Base-by-base conservation (phyloP, 2,113 vertebrate genomes). In the Oryzias woworae region DNA sequence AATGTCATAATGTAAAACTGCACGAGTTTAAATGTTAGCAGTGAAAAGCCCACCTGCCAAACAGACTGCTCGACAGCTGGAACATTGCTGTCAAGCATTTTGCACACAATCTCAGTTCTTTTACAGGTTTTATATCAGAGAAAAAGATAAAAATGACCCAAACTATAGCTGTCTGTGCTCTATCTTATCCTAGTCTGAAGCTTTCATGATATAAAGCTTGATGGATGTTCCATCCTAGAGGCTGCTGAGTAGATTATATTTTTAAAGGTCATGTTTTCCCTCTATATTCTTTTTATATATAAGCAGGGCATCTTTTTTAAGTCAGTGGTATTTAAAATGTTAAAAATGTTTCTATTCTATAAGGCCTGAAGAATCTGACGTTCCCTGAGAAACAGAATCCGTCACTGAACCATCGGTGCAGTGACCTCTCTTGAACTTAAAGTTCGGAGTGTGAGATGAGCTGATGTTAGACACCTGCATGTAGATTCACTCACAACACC, bases 61-160 rank as follows among this genome's bases (percentile, higher is more conserved):
- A 72, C 62, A 24, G 58, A 62, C 44, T 58, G 28, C 61, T 71
- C 44, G 56, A n/a, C 22, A 54, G 58, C 53, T 48, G 22, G 48
- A 41, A 26, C 43, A 61, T 62, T 31, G 10, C 53, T 51, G 56
- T 49, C 53, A 57, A 28, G 58, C 26, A 23, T 18, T 53, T 61
- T 17, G 2, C 42, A 15, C 58, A 65, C 44, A 51, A 50, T 69
- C 62, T 70, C 53, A 44, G 62, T 76, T 81, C 50, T 67, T 17
- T 31, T 28, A 23, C 24, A 78, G 44, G 44, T 65, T 72, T 73
- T 52, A 49, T 71, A 77, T 55, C 69, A 68, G 61, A 59, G 54
- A 61, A 54, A 80, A 83, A 82, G 83, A 84, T 52, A 87, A 85
- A 85, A 49, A 77, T 67, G 58, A 72, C 69, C 69, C 64, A 85